Conservation (phyloP, 1,140 invertebrate species). For the Lordiphosa collinella region DNA sequence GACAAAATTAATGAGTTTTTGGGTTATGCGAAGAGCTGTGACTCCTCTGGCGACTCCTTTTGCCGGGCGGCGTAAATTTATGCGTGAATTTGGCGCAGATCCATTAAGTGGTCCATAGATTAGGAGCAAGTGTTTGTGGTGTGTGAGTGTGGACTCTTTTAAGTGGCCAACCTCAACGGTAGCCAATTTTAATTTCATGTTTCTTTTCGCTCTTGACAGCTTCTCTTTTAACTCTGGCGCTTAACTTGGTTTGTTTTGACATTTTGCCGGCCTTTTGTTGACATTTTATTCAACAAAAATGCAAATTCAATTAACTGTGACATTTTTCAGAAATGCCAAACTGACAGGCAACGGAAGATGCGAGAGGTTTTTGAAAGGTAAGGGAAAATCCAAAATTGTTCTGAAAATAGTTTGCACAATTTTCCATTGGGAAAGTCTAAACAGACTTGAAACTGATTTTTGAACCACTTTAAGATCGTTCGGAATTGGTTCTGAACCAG, state of each 20-base stretch:
- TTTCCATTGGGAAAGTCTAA: too few species aligned
- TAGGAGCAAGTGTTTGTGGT: constrained; percentile 30
- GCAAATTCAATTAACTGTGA: constrained; percentile 72
- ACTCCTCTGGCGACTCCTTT: constrained; percentile 10
- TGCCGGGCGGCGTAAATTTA: constrained; percentile 52
- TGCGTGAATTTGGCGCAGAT: constrained; percentile 78
- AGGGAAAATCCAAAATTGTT: too few species aligned
- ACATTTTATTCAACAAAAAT: constrained; percentile 54
- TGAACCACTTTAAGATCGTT: too few species aligned
- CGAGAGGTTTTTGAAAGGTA: not conserved
- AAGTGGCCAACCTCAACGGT: constrained; percentile 39
- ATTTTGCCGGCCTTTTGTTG: constrained; percentile 42
- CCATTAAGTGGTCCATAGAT: constrained; percentile 78
- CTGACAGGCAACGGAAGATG: constrained; percentile 9
- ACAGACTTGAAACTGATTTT: too few species aligned
- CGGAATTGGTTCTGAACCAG: too few species aligned
- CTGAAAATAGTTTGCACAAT: too few species aligned
- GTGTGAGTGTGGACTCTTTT: constrained; percentile 27
- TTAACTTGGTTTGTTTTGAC: constrained; percentile 62
- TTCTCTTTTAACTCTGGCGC: constrained; percentile 56
- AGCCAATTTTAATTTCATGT: constrained; percentile 42
- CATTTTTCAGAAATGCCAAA: constrained; percentile 39
- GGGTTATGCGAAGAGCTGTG: too few species aligned
- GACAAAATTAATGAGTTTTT: constrained; percentile 74
- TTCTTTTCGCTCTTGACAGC: constrained; percentile 48